Evolutionary conservation across 2,888 invertebrate species (phyloP), one percentile per base, ranked within the genome.

Genomic region (Ochlodes sylvanus): DNA sequence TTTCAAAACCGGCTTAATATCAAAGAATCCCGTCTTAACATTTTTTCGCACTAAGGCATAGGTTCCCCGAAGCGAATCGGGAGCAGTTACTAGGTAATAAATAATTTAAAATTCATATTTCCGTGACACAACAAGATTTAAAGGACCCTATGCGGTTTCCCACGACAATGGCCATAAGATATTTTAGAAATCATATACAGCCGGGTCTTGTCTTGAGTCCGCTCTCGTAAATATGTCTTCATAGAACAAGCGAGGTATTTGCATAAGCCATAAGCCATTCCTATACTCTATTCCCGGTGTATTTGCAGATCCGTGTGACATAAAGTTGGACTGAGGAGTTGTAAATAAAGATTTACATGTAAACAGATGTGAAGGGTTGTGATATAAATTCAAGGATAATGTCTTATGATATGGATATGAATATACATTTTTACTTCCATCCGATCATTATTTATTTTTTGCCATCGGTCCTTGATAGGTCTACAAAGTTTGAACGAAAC

Each of bases 251-350:
- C 66, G 10, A 58, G 60, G 60, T 66, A 66, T 66, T 66, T 66
- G 66, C 52, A 66, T 60, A 60, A 60, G 54, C 60, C 66, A 54
- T 66, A 63, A 63, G 42, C 42, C 63, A 63, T 63, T 38, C 7
- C 54, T 55, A 63, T 63, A 54, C 66, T 66, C 60, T 66, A 58
- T 66, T 66, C 66, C 66, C 52, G 42, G 52, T 66, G n/a, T 60
- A 65, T 65, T 65, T 66, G 58, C 42, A 54, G 42, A 21, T 7
- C 60, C 42, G 42, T 34, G 27, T 54, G 66, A 60, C 66, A 50
- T 42, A 60, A 66, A 66, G 66, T 60, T 60, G 60, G 58, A 57
- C 14, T 65, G 14, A 50, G 47, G 60, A 60, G 42, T 50, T 41
- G 50, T 58, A 65, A 58, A 65, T 32, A 32, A 15, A 42, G 58